Evolutionary conservation across 2,888 invertebrate species (phyloP).

Genomic region (Buathra laborator): DNA sequence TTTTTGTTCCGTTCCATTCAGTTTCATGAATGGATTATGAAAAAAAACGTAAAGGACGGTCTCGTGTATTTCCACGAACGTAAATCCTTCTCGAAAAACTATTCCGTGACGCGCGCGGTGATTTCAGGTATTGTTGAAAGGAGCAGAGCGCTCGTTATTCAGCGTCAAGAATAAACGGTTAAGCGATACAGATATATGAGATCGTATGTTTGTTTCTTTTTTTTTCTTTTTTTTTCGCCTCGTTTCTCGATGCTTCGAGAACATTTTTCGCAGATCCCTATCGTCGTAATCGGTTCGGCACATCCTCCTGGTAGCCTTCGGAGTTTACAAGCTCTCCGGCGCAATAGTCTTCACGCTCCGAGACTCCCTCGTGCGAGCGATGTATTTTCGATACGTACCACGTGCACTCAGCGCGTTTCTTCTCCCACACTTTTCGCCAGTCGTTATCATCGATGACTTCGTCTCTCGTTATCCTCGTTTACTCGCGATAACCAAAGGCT

Average conservation of each 20-base stretch:
- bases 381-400: background rate
- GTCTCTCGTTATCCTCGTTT: slow-evolving; percentile 21
- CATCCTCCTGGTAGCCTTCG: slow-evolving; percentile 66
- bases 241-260: slow-evolving; percentile 11
- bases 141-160: slow-evolving; percentile 1
- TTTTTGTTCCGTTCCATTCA: background rate
- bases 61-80: slow-evolving; percentile 15
- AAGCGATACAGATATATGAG: slow-evolving; percentile 20
- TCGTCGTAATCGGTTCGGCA: slow-evolving; percentile 68
- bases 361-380: slow-evolving; percentile 20
- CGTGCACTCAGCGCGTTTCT: background rate
- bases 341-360: slow-evolving; percentile 55
- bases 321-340: slow-evolving; percentile 36
- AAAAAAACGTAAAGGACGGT: background rate
- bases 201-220: background rate
- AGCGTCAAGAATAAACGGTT: slow-evolving; percentile 1
- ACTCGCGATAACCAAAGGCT: background rate
- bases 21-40: slow-evolving; percentile 37
- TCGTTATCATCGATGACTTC: slow-evolving; percentile 4
- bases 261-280: slow-evolving; percentile 60
- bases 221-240: slow-evolving; percentile 6
- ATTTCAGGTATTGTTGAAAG: slow-evolving; percentile 16
- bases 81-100: slow-evolving; percentile 13
- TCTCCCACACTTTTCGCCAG: slow-evolving; percentile 2
- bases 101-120: slow-evolving; percentile 16